Evolutionary conservation across 2,888 invertebrate genomes (phyloP).

Genomic region (Mesochorus sp.): DNA sequence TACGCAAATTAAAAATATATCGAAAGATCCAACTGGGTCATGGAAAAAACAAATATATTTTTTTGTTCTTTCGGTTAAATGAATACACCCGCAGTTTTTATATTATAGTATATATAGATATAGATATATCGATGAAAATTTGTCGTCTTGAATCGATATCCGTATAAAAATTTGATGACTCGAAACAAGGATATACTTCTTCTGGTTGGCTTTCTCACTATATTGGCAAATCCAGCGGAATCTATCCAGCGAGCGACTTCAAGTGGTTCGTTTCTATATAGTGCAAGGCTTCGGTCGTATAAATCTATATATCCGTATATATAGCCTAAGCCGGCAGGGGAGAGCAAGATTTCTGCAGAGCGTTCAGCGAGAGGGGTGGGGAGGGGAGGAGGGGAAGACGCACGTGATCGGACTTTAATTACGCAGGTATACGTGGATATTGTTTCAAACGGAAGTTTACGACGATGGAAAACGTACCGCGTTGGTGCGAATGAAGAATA

Average conservation of each 20-base stretch:
- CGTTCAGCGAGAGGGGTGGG: not conserved
- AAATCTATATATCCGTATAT: not conserved
- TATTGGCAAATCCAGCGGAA: not conserved
- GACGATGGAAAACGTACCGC: constrained; percentile 39
- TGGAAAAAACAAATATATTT: no score
- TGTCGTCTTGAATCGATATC: not conserved
- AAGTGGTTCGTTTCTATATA: not conserved
- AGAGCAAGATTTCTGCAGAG: constrained; percentile 14
- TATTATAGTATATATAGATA: no score
- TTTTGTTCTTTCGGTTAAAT: no score
- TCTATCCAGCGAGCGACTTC: not conserved
- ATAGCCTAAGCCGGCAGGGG: not conserved
- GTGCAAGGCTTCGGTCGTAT: not conserved
- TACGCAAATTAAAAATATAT: no score
- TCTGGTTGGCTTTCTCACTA: constrained; percentile 4
- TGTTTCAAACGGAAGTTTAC: constrained; percentile 56
- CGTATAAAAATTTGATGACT: not conserved
- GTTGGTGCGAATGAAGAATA: constrained; percentile 19
- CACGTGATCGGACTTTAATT: constrained; percentile 59
- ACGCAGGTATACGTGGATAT: constrained; percentile 54
- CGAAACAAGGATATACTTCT: not conserved
- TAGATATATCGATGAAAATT: no score
- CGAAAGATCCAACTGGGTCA: no score
- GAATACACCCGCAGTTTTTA: no score
- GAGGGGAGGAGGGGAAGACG: constrained; percentile 20